phyloP scores from a whole-genome alignment of 2,888 invertebrate species.

The Campoletis raptor region DNA sequence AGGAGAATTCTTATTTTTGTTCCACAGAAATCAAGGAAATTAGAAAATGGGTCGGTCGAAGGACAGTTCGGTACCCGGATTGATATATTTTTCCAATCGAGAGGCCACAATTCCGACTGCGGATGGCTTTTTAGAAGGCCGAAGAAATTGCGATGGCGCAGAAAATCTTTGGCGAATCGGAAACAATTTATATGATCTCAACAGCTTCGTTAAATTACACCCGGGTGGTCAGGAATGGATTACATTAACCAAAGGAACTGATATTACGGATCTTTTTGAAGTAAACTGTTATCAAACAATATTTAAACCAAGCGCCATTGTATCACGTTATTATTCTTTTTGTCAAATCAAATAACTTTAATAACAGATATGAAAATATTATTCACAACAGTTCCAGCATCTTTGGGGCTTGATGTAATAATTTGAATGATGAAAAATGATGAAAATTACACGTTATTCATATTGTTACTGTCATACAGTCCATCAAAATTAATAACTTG shows the following conservation, averaged over 20 bases:
- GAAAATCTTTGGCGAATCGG: constrained; percentile 93
- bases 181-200: constrained; percentile 93
- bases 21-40: neutral
- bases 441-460: too few relatives aligned
- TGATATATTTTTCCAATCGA: constrained; percentile 82
- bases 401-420: neutral
- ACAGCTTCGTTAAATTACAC: constrained; percentile 91
- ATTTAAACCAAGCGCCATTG: neutral
- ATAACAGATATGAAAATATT: neutral
- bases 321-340: neutral
- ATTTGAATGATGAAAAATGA: neutral
- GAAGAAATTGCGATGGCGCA: constrained; percentile 89
- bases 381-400: neutral
- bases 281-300: constrained; percentile 68
- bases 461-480: neutral
- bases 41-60: constrained; percentile 71
- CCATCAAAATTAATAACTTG: neutral
- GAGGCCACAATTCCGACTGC: constrained; percentile 85
- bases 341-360: neutral
- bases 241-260: constrained; percentile 90
- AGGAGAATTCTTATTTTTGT: neutral
- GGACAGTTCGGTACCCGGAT: constrained; percentile 86
- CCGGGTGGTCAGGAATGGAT: constrained; percentile 95
- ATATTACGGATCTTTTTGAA: constrained; percentile 93
- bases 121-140: constrained; percentile 88